A percentile compares a stretch with the other conserved stretches of the same genome.
These are phyloP conservation scores for Toxotes jaculatrix DNA, from an alignment of 2,113 vertebrate species.

Conservation along the genomic window DNA sequence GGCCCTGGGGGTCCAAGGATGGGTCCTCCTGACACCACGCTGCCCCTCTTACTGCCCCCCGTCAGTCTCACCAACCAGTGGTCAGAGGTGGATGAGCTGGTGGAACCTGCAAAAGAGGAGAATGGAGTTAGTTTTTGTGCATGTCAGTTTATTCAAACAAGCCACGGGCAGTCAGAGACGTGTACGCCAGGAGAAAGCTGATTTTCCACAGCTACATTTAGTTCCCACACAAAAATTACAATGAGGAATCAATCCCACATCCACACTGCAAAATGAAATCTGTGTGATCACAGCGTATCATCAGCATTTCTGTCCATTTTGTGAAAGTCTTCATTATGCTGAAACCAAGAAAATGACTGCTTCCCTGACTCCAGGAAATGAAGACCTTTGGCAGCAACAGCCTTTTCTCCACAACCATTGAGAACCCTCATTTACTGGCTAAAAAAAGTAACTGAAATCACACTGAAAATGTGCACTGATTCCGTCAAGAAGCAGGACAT, in stretches of 20 bases:
- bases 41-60: slow-evolving; percentile 67
- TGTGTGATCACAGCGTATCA: not conserved
- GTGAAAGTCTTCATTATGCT: slow-evolving; percentile 2
- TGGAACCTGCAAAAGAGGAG: slow-evolving; percentile 82
- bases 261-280: not conserved
- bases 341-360: not conserved
- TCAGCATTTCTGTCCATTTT: not conserved
- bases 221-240: not conserved
- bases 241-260: not conserved
- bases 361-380: not conserved
- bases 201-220: not conserved
- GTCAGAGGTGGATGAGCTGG: slow-evolving; percentile 85
- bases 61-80: slow-evolving; percentile 91
- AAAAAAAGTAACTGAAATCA: not conserved
- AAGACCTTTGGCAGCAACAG: not conserved
- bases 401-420: not conserved
- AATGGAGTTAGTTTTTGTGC: not conserved
- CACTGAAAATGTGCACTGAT: not conserved
- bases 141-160: not conserved
- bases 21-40: slow-evolving; percentile 75
- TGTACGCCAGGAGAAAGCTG: not conserved
- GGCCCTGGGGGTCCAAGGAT: slow-evolving; percentile 35
- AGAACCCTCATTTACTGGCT: not conserved
- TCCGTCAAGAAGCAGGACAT: not conserved
- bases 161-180: not conserved